phyloP scores from a whole-genome alignment of 2,113 vertebrate species.

The Upupa epops region DNA sequence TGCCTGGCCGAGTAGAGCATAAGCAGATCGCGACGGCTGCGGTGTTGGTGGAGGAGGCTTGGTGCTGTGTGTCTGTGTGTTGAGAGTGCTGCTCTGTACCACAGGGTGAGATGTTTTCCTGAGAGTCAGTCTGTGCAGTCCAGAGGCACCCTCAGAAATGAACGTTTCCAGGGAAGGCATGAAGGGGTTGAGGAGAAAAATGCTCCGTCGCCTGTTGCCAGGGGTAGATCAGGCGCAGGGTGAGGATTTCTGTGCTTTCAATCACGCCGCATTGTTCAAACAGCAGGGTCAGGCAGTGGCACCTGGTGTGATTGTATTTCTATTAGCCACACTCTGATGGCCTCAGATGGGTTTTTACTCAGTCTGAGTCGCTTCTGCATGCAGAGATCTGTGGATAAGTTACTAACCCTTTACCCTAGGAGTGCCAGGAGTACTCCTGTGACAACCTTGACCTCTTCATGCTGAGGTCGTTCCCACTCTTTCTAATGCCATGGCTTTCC shows the following conservation, averaged over 20 bases:
- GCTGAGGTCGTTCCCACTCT: neutral
- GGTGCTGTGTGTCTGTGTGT: neutral
- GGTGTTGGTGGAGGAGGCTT: neutral
- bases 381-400: neutral
- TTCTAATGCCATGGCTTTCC: neutral
- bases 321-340: slow-evolving; percentile 29
- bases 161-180: neutral
- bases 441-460: neutral
- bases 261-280: neutral
- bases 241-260: slow-evolving; percentile 25
- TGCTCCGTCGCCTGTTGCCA: neutral
- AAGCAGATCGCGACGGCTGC: neutral
- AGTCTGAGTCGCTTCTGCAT: neutral
- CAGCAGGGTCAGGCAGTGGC: slow-evolving; percentile 37
- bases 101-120: neutral
- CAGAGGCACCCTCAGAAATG: neutral
- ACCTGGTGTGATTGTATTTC: slow-evolving; percentile 31
- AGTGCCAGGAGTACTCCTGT: neutral
- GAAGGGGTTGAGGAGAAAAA: neutral
- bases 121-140: neutral
- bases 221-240: neutral
- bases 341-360: slow-evolving; percentile 20
- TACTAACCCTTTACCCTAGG: neutral
- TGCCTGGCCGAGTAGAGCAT: neutral
- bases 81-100: neutral